Evolutionary conservation across 1,140 invertebrate genomes (phyloP).

Genomic region (Venturia canescens): DNA sequence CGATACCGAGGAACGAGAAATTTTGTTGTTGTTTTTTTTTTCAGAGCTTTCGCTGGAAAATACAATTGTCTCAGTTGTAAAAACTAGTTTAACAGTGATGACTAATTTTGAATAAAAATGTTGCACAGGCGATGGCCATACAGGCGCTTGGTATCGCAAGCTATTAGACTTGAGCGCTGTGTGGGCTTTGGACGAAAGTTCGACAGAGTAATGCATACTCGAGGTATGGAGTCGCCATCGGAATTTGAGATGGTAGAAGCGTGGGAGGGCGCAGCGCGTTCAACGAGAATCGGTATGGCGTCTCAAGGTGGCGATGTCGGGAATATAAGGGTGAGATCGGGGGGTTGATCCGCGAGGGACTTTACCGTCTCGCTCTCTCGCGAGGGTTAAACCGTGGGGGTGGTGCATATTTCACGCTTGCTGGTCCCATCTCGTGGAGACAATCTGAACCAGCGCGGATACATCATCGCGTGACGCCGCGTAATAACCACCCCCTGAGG

Average conservation of each 20-base stretch:
- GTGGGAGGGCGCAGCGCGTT: slow-evolving; percentile 37
- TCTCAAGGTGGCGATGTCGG: slow-evolving; percentile 71
- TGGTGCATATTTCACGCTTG: slow-evolving; percentile 76
- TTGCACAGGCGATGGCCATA: too few species aligned
- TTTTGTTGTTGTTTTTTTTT: too few species aligned
- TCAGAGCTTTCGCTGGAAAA: too few species aligned
- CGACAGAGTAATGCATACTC: neutral
- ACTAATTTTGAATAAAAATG: too few species aligned
- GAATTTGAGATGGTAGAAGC: slow-evolving; percentile 36
- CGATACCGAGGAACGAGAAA: neutral
- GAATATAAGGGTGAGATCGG: slow-evolving; percentile 64
- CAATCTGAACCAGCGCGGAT: slow-evolving; percentile 76
- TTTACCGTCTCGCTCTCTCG: slow-evolving; percentile 54
- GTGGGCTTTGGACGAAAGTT: neutral
- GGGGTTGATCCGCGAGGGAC: slow-evolving; percentile 37
- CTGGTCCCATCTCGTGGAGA: slow-evolving; percentile 77
- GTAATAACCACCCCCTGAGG: slow-evolving; percentile 70
- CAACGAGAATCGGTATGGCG: slow-evolving; percentile 49
- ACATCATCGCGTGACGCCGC: slow-evolving; percentile 76
- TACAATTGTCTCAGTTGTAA: too few species aligned
- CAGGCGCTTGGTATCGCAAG: too few species aligned
- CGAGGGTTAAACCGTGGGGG: slow-evolving; percentile 70
- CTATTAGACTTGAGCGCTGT: too few species aligned
- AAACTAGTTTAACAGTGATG: too few species aligned
- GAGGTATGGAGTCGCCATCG: slow-evolving; percentile 26